phyloP scores from a whole-genome alignment of 23 tunicate genomes.

The Ciona savignyi region DNA sequence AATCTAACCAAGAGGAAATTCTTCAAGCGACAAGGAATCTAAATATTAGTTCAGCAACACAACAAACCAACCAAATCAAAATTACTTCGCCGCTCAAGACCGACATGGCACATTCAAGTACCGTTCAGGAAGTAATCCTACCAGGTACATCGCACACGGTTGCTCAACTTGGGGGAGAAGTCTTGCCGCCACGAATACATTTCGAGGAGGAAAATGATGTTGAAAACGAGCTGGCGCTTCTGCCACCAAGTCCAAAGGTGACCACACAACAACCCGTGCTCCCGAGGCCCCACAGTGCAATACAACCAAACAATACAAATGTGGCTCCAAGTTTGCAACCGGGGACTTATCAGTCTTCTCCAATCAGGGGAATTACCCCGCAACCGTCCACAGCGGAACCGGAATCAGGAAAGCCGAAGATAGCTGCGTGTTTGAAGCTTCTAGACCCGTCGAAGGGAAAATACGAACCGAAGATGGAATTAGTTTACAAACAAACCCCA shows the following conservation, averaged over 20 bases:
- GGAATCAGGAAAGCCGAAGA: slow-evolving; percentile 27
- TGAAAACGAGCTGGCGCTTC: not conserved
- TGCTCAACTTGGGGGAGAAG: not conserved
- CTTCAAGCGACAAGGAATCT: not conserved
- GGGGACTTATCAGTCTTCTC: not conserved
- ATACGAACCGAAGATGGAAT: slow-evolving; percentile 51
- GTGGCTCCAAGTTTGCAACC: not conserved
- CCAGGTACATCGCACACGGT: not conserved
- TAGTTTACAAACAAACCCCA: slow-evolving; percentile 38
- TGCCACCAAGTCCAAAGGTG: not conserved
- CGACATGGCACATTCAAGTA: not conserved
- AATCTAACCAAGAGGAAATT: not conserved
- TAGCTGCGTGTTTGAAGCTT: slow-evolving; percentile 77
- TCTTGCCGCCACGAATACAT: too few relatives aligned
- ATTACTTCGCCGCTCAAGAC: not conserved
- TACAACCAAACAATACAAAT: not conserved
- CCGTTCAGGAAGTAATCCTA: not conserved
- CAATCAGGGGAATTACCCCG: not conserved
- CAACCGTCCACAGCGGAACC: not conserved
- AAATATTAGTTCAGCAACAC: not conserved
- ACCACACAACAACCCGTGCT: not conserved
- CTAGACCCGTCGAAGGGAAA: slow-evolving; percentile 53
- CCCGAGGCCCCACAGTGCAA: not conserved
- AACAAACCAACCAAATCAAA: not conserved
- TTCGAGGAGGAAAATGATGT: not conserved